Evolutionary conservation across 2,113 vertebrate species (phyloP).

Genomic region (Verasper variegatus): DNA sequence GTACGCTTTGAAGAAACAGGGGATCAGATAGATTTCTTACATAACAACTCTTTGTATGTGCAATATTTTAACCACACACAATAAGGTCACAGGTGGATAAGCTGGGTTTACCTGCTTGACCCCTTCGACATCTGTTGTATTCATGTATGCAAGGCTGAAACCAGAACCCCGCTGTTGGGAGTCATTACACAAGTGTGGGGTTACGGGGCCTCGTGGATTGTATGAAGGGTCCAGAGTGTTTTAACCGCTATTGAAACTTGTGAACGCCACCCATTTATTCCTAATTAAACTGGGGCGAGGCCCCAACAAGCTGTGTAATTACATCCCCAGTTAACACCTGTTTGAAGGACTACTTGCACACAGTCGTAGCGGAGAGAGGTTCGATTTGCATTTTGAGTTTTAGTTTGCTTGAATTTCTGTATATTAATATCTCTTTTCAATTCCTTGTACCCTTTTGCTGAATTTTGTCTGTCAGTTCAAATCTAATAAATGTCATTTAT

Average conservation of each 20-base stretch:
- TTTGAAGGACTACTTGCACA: conserved; percentile 58
- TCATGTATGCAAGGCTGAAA: conserved; percentile 70
- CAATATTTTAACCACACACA: conserved; percentile 50
- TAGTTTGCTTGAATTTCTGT: conserved; percentile 56
- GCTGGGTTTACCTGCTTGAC: conserved; percentile 39
- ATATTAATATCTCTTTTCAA: conserved; percentile 60
- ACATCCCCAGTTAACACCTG: conserved; percentile 23
- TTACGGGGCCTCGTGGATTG: conserved; percentile 44
- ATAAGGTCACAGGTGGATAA: conserved; percentile 14
- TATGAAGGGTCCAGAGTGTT: conserved; percentile 33
- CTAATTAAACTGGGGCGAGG: conserved; percentile 29
- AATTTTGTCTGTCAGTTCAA: conserved; percentile 58
- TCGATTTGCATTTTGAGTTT: neutral
- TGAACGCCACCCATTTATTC: conserved; percentile 55
- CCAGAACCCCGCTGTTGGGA: conserved; percentile 51
- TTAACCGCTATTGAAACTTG: conserved; percentile 38
- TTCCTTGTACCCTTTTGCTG: conserved; percentile 46
- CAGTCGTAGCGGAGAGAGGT: neutral
- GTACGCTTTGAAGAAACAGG: conserved; percentile 9
- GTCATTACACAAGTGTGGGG: conserved; percentile 62
- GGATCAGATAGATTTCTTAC: conserved; percentile 20
- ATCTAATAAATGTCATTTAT: conserved; percentile 64
- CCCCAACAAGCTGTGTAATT: conserved; percentile 22
- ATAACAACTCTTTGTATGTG: conserved; percentile 42
- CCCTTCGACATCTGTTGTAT: conserved; percentile 49